Evolutionary conservation across 2,113 vertebrate genomes (phyloP), one percentile per base, ranked within the genome.

Genomic region (Acanthisitta chloris): DNA sequence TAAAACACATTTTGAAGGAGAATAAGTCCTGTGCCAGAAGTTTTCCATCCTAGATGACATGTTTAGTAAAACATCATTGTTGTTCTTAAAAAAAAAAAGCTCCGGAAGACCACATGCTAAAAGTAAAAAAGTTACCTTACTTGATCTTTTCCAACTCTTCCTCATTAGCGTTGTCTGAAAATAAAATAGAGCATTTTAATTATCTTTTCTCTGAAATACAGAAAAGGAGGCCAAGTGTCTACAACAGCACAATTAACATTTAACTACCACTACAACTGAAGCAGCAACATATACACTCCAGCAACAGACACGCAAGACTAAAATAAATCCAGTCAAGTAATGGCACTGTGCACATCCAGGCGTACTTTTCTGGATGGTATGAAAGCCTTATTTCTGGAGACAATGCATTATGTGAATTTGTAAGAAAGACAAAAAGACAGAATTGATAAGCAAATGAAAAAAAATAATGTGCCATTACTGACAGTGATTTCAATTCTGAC

Each of bases 61-160:
- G 67, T 84, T 92, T 85, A 81, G 43, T 62, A 94, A 92, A 69
- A 86, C 64, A 58, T 67, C 64, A 96, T 4, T 71, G 64, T 79
- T 94, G 48, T 92, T 94, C 78, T 87, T 12, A 3, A 42, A 34
- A 18, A 33, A 11, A 55, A 49, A 23, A 8, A 14, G 2, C 10
- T 45, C 62, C 91, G 88, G 88, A 97, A 97, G 93, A 96, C 83
- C 92, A 97, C 98, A 99, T 98, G 98, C 97, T 98, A 98, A 97
- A 98, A 97, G 98, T 99, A 99, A 99, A 99, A 96, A 98, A 97
- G 98, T 99, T 99, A 99, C 99, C 99, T 99, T 99, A 99, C 99
- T 99, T 98, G 99, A 99, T 99, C 99, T 98, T 99, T 99, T 99
- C 99, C 99, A 99, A 99, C 98, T 99, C 99, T 99, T 99, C 99